Evolutionary conservation across 2,888 invertebrate genomes (phyloP).

Genomic region (Resseliella maxima): DNA sequence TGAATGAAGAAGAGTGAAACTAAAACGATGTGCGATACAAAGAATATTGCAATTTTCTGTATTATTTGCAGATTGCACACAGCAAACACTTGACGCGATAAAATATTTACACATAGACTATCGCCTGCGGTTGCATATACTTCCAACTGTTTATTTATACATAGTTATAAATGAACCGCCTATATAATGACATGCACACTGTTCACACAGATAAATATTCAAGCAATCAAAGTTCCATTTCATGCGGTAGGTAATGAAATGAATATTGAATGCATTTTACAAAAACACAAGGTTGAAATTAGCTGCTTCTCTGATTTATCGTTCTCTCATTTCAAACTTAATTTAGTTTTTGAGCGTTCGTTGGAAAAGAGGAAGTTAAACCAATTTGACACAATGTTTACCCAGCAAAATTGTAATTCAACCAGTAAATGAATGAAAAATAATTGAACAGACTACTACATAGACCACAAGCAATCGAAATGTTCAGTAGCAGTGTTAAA

Average conservation of each 20-base stretch:
- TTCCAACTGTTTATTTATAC: conserved; percentile 41
- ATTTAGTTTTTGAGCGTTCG: background rate
- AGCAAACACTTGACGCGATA: conserved; percentile 49
- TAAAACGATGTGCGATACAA: conserved; percentile 21
- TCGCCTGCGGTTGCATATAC: conserved; percentile 48
- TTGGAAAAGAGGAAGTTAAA: conserved; percentile 12
- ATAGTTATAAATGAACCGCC: conserved; percentile 41
- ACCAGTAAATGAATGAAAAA: conserved; percentile 44
- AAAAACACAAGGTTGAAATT: conserved; percentile 22
- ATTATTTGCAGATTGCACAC: conserved; percentile 39
- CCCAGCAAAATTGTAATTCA: conserved; percentile 8
- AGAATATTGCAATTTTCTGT: conserved; percentile 48
- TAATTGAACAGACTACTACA: conserved; percentile 11
- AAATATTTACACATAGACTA: conserved; percentile 42
- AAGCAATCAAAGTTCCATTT: conserved; percentile 51
- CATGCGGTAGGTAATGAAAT: conserved; percentile 53
- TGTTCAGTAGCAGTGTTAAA: background rate
- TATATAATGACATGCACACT: background rate
- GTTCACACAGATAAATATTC: conserved; percentile 14
- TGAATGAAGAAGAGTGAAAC: conserved; percentile 45
- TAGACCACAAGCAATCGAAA: background rate
- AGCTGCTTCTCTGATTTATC: conserved; percentile 21
- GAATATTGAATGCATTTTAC: conserved; percentile 45
- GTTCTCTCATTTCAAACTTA: background rate
- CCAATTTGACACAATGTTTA: conserved; percentile 51